Conservation (phyloP, 2,888 invertebrate genomes). For the Liposcelis brunnea region DNA sequence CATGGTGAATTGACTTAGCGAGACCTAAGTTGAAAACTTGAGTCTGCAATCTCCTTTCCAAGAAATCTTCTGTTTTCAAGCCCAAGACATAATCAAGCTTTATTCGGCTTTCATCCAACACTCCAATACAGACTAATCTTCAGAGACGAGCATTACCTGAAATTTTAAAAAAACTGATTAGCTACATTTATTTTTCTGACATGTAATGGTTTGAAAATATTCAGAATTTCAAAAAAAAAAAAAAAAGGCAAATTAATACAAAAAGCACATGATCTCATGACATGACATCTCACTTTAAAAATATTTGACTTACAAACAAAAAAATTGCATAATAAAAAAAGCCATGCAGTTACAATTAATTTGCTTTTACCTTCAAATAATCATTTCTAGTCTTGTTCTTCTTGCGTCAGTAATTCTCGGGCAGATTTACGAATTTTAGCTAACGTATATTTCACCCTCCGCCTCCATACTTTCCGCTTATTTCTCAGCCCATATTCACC, state of each 20-base stretch:
- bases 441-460: slow-evolving; percentile 93
- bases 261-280: too few species aligned
- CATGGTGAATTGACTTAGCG: slow-evolving; percentile 99
- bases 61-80: slow-evolving; percentile 97
- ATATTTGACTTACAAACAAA: not conserved
- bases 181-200: too few species aligned
- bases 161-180: slow-evolving; percentile 14
- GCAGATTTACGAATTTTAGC: slow-evolving; percentile 99
- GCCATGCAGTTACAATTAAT: not conserved
- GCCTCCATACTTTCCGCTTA: slow-evolving; percentile 99
- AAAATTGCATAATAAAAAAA: not conserved
- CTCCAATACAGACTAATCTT: slow-evolving; percentile 94
- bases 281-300: not conserved
- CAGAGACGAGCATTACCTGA: slow-evolving; percentile 93
- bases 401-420: slow-evolving; percentile 91
- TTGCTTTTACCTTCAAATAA: slow-evolving; percentile 90
- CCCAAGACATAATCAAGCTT: slow-evolving; percentile 99
- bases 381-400: slow-evolving; percentile 94
- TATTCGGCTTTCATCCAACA: slow-evolving; percentile 94
- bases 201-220: too few species aligned
- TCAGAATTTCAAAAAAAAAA: too few species aligned
- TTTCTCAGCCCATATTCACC: slow-evolving; percentile 98
- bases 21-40: slow-evolving; percentile 98
- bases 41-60: slow-evolving; percentile 97
- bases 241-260: too few species aligned